phyloP scores from a whole-genome alignment of 2,113 vertebrate genomes.

The Hydrochoerus hydrochaeris region DNA sequence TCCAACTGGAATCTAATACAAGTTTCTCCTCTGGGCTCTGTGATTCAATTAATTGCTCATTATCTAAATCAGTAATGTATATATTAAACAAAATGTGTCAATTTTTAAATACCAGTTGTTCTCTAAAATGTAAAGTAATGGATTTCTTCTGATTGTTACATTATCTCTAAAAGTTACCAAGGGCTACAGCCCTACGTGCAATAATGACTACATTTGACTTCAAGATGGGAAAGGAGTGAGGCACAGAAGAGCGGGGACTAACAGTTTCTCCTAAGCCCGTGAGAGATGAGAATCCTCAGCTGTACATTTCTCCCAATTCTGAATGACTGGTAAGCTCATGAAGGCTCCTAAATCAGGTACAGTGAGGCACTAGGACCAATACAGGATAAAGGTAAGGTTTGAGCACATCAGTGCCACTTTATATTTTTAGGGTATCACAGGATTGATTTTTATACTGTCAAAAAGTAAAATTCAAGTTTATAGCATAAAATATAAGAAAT shows the following conservation, averaged over 20 bases:
- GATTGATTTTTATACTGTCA: not conserved
- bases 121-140: not conserved
- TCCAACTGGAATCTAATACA: not conserved
- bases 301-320: not conserved
- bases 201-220: not conserved
- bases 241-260: not conserved
- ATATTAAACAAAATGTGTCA: not conserved
- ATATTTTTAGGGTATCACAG: not conserved
- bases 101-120: not conserved
- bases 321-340: not conserved
- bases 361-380: not conserved
- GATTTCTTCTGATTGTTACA: not conserved
- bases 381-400: not conserved
- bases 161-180: not conserved
- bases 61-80: not conserved
- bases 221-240: not conserved
- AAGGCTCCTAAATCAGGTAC: not conserved
- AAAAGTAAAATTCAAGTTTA: not conserved
- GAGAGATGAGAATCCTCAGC: not conserved
- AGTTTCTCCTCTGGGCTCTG: slow-evolving; percentile 17
- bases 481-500: not conserved
- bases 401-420: not conserved
- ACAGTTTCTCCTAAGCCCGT: not conserved
- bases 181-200: not conserved
- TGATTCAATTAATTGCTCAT: not conserved